phyloP scores from a whole-genome alignment of 2,113 vertebrate species.

The Pteropus alecto region DNA sequence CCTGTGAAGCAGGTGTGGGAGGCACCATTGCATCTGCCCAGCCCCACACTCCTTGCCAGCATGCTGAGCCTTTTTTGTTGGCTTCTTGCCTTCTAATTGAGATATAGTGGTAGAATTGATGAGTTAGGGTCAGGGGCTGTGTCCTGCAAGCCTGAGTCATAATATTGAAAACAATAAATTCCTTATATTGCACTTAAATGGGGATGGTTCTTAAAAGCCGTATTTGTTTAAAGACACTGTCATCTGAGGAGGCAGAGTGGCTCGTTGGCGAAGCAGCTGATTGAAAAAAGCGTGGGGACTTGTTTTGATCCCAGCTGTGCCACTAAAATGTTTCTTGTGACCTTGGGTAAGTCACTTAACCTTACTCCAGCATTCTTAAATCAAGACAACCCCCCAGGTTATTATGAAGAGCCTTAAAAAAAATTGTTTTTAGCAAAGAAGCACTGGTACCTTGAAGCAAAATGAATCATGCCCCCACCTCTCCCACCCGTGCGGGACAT shows the following conservation, averaged over 20 bases:
- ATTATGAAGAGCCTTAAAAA: not conserved
- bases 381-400: not conserved
- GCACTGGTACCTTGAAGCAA: not conserved
- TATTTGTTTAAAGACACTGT: slow-evolving; percentile 20
- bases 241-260: not conserved
- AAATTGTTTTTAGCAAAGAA: slow-evolving; percentile 39
- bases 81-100: not conserved
- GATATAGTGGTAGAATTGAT: not conserved
- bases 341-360: slow-evolving; percentile 12
- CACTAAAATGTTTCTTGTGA: slow-evolving; percentile 10
- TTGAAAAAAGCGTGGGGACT: not conserved
- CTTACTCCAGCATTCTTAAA: not conserved
- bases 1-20: not conserved
- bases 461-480: not conserved
- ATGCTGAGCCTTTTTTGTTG: not conserved
- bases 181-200: not conserved
- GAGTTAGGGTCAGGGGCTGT: not conserved
- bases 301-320: not conserved
- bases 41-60: not conserved
- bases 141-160: not conserved
- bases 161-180: not conserved
- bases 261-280: not conserved
- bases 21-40: not conserved
- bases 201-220: slow-evolving; percentile 16
- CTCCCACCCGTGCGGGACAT: not conserved